Percentiles rank a stretch among this genome's conserved stretches.
Evolutionary conservation across 2,797 vertebrate species (phyloP).

Genomic region (Leuciscus waleckii): DNA sequence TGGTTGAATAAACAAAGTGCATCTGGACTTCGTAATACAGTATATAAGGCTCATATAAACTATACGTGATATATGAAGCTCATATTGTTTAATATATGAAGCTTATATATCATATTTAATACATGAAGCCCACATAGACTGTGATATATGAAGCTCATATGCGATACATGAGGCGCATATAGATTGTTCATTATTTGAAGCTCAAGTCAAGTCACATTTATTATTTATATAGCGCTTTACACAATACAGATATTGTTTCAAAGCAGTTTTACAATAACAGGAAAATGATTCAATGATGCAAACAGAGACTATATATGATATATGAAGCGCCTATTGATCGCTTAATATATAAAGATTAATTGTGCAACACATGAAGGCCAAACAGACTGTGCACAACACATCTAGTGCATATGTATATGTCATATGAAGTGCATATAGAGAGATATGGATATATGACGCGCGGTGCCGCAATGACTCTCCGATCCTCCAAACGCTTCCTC

Average conservation of each 20-base stretch:
- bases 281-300: not conserved
- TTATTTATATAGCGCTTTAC: not conserved
- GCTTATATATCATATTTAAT: not conserved
- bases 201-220: not conserved
- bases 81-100: too few species aligned
- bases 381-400: not conserved
- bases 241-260: not conserved
- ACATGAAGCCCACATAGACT: not conserved
- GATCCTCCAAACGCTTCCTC: conserved; percentile 44
- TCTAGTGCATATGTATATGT: not conserved
- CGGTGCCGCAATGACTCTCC: conserved; percentile 79
- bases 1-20: not conserved
- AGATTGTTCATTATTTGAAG: too few species aligned
- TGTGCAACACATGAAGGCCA: not conserved
- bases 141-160: not conserved
- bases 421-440: not conserved
- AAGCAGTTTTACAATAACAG: not conserved
- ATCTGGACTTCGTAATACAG: too few species aligned
- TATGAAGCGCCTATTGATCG: not conserved
- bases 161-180: not conserved
- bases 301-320: not conserved
- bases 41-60: not conserved
- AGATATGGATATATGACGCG: conserved; percentile 69
- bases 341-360: not conserved
- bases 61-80: not conserved